These are phyloP conservation scores for Hippocampus abdominalis DNA, from an alignment of 2,113 vertebrate species.

Conservation along the genomic window DNA sequence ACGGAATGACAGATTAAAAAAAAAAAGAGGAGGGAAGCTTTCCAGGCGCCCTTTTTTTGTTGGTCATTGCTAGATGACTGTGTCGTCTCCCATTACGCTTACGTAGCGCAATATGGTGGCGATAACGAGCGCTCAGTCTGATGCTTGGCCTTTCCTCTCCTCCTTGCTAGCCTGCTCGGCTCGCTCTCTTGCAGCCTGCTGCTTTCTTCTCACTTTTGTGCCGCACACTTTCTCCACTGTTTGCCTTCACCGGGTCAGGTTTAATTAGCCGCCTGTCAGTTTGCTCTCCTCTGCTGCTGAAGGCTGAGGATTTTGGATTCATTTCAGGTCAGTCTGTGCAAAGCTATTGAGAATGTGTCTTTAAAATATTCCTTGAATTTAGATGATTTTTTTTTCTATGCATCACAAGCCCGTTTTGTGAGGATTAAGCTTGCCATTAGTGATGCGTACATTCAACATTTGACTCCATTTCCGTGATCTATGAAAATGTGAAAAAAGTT, in stretches of 20 bases:
- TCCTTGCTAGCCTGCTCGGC: constrained; percentile 27
- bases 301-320: constrained; percentile 8
- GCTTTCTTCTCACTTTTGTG: constrained; percentile 21
- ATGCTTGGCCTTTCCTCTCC: constrained; percentile 44
- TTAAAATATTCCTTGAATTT: constrained; percentile 19
- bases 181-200: constrained; percentile 14
- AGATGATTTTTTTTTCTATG: too few species aligned
- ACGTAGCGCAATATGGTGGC: constrained; percentile 57
- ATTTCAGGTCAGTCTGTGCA: constrained; percentile 15
- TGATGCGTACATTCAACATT: background rate
- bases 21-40: constrained; percentile 32
- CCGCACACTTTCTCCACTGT: constrained; percentile 10
- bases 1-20: constrained; percentile 44
- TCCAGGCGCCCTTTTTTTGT: constrained; percentile 55
- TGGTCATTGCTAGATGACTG: constrained; percentile 53
- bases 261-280: constrained; percentile 24
- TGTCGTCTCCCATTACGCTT: constrained; percentile 68
- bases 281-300: background rate
- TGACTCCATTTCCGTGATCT: too few species aligned
- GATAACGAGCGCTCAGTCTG: constrained; percentile 67
- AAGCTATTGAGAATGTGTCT: constrained; percentile 12
- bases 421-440: background rate
- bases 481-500: too few species aligned
- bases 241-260: constrained; percentile 11
- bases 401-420: background rate